Percentiles rank a stretch among this genome's conserved stretches.
These are phyloP conservation scores for Pollenia angustigena DNA, from an alignment of 2,888 invertebrate species.

Conservation along the genomic window DNA sequence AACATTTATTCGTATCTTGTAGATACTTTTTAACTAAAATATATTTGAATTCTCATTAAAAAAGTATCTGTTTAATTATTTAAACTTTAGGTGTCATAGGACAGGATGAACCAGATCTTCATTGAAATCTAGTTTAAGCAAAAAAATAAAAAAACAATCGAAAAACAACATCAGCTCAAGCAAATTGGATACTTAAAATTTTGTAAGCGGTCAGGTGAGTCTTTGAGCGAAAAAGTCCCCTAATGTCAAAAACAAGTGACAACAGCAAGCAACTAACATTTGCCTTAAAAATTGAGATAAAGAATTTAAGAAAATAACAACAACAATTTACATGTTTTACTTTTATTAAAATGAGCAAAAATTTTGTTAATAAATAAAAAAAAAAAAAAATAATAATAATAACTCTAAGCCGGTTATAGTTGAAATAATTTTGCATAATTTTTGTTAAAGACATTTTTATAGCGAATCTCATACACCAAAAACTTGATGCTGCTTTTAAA, in stretches of 20 bases:
- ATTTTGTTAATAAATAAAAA: not conserved
- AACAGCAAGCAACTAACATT: not conserved
- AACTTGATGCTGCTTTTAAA: constrained; percentile 28
- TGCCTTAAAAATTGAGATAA: not conserved
- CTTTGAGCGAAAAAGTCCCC: constrained; percentile 23
- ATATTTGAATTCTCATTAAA: too few relatives aligned
- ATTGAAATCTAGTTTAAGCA: constrained; percentile 76
- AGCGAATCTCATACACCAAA: constrained; percentile 26
- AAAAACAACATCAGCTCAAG: not conserved
- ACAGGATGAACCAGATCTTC: constrained; percentile 72
- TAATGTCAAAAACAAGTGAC: not conserved
- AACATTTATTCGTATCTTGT: too few relatives aligned
- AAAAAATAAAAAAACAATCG: not conserved
- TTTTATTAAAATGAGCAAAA: constrained; percentile 18
- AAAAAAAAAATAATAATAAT: constrained; percentile 24
- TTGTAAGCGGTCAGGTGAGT: constrained; percentile 17
- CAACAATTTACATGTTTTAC: constrained; percentile 8
- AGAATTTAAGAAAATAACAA: constrained; percentile 41
- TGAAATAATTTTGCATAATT: constrained; percentile 59
- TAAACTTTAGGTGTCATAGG: constrained; percentile 29
- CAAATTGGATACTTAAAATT: not conserved
- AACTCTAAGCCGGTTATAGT: constrained; percentile 56
- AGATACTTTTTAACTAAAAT: too few relatives aligned
- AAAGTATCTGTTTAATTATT: too few relatives aligned
- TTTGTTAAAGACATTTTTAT: constrained; percentile 28